Conservation (phyloP, 2,888 invertebrate species). For the Phengaris arion region DNA sequence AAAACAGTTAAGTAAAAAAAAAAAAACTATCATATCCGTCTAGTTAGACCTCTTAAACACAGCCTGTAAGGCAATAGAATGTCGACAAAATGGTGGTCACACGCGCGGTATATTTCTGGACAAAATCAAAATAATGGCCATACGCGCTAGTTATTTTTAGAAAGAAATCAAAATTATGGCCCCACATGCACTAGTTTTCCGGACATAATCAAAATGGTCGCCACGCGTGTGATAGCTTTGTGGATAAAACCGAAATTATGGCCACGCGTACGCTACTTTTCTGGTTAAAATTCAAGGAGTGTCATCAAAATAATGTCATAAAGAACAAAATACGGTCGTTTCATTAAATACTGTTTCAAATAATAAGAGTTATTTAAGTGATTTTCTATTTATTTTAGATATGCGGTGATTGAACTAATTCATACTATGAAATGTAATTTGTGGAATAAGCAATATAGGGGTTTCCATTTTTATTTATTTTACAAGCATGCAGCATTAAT, state of each 20-base stretch:
- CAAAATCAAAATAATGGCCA: neutral
- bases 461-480: neutral
- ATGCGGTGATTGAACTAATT: too few species aligned
- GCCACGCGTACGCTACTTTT: too few species aligned
- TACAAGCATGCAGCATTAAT: neutral
- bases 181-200: neutral
- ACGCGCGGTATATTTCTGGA: neutral
- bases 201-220: neutral
- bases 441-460: neutral
- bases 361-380: too few species aligned
- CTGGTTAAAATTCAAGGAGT: too few species aligned
- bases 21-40: slow-evolving; percentile 38
- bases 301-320: too few species aligned
- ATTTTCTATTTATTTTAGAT: too few species aligned
- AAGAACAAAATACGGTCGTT: too few species aligned
- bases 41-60: slow-evolving; percentile 56
- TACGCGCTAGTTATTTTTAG: neutral
- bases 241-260: neutral
- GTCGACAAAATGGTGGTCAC: slow-evolving; percentile 42
- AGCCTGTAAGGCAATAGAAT: slow-evolving; percentile 65
- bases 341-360: too few species aligned
- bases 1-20: too few species aligned
- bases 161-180: neutral
- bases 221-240: neutral
- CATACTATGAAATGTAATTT: neutral